Evolutionary conservation across 1,140 invertebrate genomes (phyloP).

Genomic region (Bilobella aurantiaca): DNA sequence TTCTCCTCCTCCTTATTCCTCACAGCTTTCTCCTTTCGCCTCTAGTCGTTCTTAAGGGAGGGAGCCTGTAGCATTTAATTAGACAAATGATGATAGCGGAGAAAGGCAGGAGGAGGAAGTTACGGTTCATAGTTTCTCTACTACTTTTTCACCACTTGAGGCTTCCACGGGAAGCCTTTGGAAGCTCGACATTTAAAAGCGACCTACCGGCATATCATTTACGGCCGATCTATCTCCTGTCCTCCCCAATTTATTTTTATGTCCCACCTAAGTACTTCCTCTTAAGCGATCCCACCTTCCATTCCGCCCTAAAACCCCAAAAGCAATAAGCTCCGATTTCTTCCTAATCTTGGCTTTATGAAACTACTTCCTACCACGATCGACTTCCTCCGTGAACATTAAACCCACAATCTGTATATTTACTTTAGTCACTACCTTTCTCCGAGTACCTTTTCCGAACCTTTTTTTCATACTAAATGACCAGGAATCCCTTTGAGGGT

Average conservation of each 20-base stretch:
- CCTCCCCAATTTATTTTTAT: slow-evolving; percentile 8
- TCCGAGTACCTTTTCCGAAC: too few relatives aligned
- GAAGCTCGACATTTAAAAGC: not conserved
- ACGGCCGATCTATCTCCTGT: not conserved
- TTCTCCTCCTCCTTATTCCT: not conserved
- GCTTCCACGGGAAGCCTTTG: too few relatives aligned
- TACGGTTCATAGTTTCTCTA: slow-evolving; percentile 26
- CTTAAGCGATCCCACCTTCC: not conserved
- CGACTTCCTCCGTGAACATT: not conserved
- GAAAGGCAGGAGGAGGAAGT: slow-evolving; percentile 25
- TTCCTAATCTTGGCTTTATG: not conserved
- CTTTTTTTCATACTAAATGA: too few relatives aligned
- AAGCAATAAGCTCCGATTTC: not conserved
- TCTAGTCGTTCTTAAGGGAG: not conserved
- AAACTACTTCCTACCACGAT: not conserved
- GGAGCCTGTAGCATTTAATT: slow-evolving; percentile 25
- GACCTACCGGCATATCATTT: not conserved
- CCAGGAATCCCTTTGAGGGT: too few relatives aligned
- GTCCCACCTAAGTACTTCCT: not conserved
- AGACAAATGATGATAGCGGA: slow-evolving; percentile 31
- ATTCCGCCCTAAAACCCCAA: not conserved
- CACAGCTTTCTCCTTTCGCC: not conserved
- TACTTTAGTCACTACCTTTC: too few relatives aligned
- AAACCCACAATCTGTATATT: too few relatives aligned
- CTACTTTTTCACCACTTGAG: too few relatives aligned